A percentile compares a stretch with the other conserved stretches of the same genome.
These are phyloP conservation scores for Merodon equestris DNA, from an alignment of 2,888 invertebrate genomes.

Conservation along the genomic window DNA sequence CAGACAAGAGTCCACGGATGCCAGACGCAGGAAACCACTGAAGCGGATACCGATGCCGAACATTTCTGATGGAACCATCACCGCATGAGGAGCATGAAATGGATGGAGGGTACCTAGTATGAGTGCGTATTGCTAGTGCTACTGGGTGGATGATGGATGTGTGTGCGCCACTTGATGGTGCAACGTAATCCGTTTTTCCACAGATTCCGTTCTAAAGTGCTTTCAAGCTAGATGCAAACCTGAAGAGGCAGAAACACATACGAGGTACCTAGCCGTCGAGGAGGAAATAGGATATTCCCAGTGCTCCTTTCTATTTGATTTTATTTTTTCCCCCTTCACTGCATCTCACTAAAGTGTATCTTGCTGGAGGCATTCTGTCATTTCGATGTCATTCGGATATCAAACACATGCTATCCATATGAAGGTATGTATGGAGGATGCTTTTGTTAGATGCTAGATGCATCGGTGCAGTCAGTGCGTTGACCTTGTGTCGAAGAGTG, in stretches of 20 bases:
- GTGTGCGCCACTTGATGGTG: constrained; percentile 50
- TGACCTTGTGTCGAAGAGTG: constrained; percentile 53
- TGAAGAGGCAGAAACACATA: background rate
- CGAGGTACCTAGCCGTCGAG: constrained; percentile 19
- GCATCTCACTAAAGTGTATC: background rate
- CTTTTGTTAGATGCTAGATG: constrained; percentile 10
- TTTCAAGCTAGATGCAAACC: constrained; percentile 19
- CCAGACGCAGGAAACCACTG: constrained; percentile 24
- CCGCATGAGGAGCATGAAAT: constrained; percentile 23
- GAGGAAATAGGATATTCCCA: constrained; percentile 61
- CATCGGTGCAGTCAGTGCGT: constrained; percentile 24
- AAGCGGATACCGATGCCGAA: constrained; percentile 42
- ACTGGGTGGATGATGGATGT: constrained; percentile 51
- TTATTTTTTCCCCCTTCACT: constrained; percentile 28
- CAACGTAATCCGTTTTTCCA: constrained; percentile 64
- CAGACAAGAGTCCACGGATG: constrained; percentile 16
- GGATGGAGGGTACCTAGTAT: constrained; percentile 9
- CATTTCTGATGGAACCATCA: constrained; percentile 45
- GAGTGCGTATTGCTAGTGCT: constrained; percentile 18
- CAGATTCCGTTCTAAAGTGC: constrained; percentile 58
- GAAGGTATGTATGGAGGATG: background rate
- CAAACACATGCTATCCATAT: background rate
- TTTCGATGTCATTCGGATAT: constrained; percentile 45
- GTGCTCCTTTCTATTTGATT: constrained; percentile 29
- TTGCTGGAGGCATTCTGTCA: constrained; percentile 45